phyloP scores from a whole-genome alignment of 2,113 vertebrate genomes.

The Todiramphus chloris region DNA sequence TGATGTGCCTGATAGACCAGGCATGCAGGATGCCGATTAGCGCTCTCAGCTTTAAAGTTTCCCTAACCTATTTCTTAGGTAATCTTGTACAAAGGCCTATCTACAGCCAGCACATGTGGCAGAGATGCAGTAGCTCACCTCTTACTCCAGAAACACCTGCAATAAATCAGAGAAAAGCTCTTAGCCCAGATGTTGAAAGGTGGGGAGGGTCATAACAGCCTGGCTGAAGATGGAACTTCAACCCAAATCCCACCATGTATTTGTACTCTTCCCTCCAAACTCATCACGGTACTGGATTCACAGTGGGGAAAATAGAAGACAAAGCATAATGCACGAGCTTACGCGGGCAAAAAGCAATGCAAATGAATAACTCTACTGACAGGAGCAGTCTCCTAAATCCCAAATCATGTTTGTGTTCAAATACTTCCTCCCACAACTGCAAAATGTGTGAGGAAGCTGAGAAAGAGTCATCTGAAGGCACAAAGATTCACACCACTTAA shows the following conservation, averaged over 20 bases:
- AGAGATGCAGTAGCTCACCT: conserved; percentile 1
- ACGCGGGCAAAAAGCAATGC: neutral
- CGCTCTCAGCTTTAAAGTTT: neutral
- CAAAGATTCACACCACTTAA: conserved; percentile 1
- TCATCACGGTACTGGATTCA: fast-evolving
- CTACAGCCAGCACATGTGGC: neutral
- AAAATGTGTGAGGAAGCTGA: conserved; percentile 33
- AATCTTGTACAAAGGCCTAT: neutral
- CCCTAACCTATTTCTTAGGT: conserved; percentile 3
- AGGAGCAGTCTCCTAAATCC: neutral
- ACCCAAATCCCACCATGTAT: neutral
- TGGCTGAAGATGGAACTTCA: neutral
- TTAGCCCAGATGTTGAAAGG: neutral
- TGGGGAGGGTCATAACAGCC: neutral
- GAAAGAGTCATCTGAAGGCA: conserved; percentile 11
- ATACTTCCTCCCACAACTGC: conserved; percentile 46
- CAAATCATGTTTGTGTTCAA: conserved; percentile 33
- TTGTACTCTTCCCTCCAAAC: neutral
- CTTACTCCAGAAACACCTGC: neutral
- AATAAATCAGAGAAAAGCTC: conserved; percentile 13
- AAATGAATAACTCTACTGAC: conserved; percentile 7
- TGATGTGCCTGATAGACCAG: neutral
- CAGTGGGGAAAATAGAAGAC: neutral
- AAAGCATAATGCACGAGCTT: neutral
- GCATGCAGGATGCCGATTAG: conserved; percentile 11